These are phyloP conservation scores for Lycaena phlaeas DNA, from an alignment of 2,888 invertebrate genomes.

Conservation along the genomic window DNA sequence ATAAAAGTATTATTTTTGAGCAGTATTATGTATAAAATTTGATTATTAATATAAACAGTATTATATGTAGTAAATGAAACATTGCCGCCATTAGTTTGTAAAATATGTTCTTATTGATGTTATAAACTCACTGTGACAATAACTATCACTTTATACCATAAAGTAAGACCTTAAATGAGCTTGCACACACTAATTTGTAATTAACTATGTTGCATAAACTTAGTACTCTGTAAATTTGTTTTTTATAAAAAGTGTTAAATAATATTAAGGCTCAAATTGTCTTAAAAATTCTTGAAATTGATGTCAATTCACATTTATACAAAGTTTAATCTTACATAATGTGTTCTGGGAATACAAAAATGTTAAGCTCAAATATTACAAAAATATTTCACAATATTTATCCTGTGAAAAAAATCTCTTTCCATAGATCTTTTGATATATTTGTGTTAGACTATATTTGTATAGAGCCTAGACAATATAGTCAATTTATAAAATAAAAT, in stretches of 20 bases:
- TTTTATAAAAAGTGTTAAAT: background rate
- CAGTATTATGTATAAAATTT: slow-evolving; percentile 39
- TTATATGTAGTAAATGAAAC: background rate
- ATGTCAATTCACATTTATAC: slow-evolving; percentile 1
- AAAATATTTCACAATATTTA: too few relatives aligned
- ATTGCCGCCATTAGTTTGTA: slow-evolving; percentile 17
- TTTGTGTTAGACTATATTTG: too few relatives aligned
- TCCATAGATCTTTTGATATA: too few relatives aligned
- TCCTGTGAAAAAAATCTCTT: too few relatives aligned
- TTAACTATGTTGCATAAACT: slow-evolving; percentile 15
- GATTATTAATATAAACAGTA: too few relatives aligned
- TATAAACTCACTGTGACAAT: slow-evolving; percentile 39
- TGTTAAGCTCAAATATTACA: background rate
- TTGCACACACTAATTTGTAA: slow-evolving; percentile 31
- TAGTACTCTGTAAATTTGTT: background rate
- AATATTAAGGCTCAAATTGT: slow-evolving; percentile 1
- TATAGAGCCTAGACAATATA: too few relatives aligned
- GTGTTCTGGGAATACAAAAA: background rate
- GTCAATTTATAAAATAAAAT: too few relatives aligned
- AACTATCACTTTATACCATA: slow-evolving; percentile 51
- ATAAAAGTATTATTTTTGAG: slow-evolving; percentile 31
- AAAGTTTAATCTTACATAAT: background rate
- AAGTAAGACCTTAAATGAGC: slow-evolving; percentile 52
- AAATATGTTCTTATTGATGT: slow-evolving; percentile 7
- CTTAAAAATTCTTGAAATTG: background rate